phyloP scores from a whole-genome alignment of 2,797 vertebrate genomes.

The Danio kyathit region DNA sequence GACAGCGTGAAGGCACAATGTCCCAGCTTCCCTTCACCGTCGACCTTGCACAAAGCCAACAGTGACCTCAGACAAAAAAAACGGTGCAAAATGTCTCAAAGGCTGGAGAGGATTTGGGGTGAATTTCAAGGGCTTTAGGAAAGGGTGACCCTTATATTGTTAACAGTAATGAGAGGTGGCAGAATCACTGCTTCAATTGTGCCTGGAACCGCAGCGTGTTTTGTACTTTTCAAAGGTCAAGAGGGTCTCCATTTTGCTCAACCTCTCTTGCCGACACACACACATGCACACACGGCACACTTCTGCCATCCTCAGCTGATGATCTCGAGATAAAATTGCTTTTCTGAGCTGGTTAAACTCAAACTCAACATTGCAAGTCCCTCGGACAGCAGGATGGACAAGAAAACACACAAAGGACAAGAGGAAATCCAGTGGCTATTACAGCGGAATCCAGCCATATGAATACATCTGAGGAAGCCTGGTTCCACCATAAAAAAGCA shows the following conservation, averaged over 20 bases:
- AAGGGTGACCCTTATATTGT: constrained; percentile 36
- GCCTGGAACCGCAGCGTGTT: constrained; percentile 31
- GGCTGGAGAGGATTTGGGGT: constrained; percentile 38
- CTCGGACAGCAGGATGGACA: background rate
- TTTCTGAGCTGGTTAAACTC: constrained; percentile 31
- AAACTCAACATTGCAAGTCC: constrained; percentile 15
- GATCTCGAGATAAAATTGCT: constrained; percentile 37
- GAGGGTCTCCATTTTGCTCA: constrained; percentile 24
- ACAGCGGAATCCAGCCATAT: background rate
- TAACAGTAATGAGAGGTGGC: constrained; percentile 57
- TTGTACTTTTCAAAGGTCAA: constrained; percentile 41
- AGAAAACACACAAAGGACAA: background rate
- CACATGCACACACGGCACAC: background rate
- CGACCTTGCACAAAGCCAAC: constrained; percentile 14
- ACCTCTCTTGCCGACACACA: constrained; percentile 7
- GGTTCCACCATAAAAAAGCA: too few species aligned
- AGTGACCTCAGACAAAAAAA: constrained; percentile 34
- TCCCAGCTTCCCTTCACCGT: background rate
- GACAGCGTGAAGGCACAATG: background rate
- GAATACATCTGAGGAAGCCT: too few species aligned
- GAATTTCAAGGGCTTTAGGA: constrained; percentile 37
- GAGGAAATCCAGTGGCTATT: background rate
- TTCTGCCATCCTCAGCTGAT: constrained; percentile 22
- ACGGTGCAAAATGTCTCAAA: constrained; percentile 35
- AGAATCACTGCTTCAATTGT: constrained; percentile 50